These are phyloP conservation scores for Pinna nobilis DNA, from an alignment of 1,140 invertebrate genomes.

Conservation along the genomic window DNA sequence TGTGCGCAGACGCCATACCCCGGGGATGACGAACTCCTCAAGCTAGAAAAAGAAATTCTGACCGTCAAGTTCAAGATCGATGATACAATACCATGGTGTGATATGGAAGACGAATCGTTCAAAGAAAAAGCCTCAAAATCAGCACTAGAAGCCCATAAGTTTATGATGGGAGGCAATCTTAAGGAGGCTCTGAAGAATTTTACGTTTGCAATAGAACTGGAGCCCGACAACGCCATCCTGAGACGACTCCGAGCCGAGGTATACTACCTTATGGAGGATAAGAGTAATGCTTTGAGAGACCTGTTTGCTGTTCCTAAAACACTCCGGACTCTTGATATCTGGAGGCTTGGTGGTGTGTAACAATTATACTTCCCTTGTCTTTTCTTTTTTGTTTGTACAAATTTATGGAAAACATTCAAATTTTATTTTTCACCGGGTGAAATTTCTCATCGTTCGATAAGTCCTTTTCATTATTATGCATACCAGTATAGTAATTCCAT, in stretches of 20 bases:
- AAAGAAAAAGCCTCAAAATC: constrained; percentile 46
- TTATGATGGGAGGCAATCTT: constrained; percentile 33
- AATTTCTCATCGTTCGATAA: no score
- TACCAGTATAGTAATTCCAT: no score
- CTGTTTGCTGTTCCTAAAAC: constrained; percentile 60
- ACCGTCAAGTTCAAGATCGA: constrained; percentile 59
- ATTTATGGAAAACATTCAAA: no score
- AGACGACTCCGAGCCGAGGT: constrained; percentile 58
- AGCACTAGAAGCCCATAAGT: constrained; percentile 46
- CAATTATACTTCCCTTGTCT: no score
- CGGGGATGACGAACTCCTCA: constrained; percentile 62
- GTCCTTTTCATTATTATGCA: no score
- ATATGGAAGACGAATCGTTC: not conserved
- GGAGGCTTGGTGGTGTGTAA: constrained; percentile 67
- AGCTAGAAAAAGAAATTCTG: constrained; percentile 63
- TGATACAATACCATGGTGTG: constrained; percentile 20
- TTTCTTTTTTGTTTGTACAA: no score
- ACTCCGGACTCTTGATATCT: constrained; percentile 56
- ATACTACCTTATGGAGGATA: constrained; percentile 48
- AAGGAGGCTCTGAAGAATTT: constrained; percentile 51
- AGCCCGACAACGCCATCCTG: constrained; percentile 54
- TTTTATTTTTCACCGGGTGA: no score
- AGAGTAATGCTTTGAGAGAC: constrained; percentile 54
- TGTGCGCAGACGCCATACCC: constrained; percentile 65
- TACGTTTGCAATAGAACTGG: constrained; percentile 50